Conservation (phyloP, 2,888 invertebrate genomes). For the Zygogramma bicolorata region DNA sequence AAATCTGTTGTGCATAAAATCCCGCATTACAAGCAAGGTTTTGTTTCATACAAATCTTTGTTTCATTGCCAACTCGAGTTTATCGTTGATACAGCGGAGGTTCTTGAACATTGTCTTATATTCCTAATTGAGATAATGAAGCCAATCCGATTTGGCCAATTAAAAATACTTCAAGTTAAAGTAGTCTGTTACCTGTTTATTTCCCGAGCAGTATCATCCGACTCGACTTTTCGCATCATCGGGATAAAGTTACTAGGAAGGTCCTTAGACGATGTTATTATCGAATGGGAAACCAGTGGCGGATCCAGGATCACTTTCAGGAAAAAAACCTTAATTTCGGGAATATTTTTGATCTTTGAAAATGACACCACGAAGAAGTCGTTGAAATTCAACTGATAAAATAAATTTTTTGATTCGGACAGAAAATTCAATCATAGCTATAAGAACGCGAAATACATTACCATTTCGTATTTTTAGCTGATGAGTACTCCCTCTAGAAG, state of each 20-base stretch:
- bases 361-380: too few species aligned
- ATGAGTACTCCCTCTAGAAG: too few species aligned
- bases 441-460: too few species aligned
- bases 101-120: conserved; percentile 59
- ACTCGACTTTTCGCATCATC: background rate
- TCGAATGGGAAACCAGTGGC: background rate
- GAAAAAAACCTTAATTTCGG: too few species aligned
- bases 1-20: conserved; percentile 62
- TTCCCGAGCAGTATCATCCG: background rate
- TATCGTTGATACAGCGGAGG: conserved; percentile 48
- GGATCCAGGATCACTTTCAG: too few species aligned
- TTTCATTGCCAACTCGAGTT: conserved; percentile 53
- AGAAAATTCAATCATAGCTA: too few species aligned
- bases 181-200: conserved; percentile 53
- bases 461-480: too few species aligned
- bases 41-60: conserved; percentile 56
- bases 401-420: too few species aligned
- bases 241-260: conserved; percentile 3
- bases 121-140: conserved; percentile 65
- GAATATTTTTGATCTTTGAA: too few species aligned
- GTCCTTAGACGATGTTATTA: background rate
- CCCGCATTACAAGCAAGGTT: conserved; percentile 46
- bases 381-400: too few species aligned
- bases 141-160: conserved; percentile 69
- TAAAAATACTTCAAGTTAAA: conserved; percentile 64